phyloP scores from a whole-genome alignment of 2,797 vertebrate species.

The Hyperoplus immaculatus region DNA sequence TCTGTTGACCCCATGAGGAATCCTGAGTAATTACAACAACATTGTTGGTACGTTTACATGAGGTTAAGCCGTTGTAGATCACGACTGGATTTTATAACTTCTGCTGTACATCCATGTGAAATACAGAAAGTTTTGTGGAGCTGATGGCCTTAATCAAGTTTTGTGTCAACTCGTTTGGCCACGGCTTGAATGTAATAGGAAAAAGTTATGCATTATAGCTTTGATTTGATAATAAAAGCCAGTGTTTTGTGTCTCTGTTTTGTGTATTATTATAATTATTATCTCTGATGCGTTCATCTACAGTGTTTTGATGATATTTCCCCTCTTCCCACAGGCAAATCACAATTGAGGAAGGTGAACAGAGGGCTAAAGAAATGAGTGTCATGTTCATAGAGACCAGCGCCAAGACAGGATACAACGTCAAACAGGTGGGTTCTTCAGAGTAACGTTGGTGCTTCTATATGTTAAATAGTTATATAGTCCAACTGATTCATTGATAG shows the following conservation, averaged over 20 bases:
- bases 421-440: constrained; percentile 89
- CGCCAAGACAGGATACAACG: constrained; percentile 94
- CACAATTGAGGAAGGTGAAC: constrained; percentile 93
- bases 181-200: too few relatives aligned
- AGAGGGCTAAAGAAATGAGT: constrained; percentile 92
- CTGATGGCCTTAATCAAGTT: too few relatives aligned
- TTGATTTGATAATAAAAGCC: neutral
- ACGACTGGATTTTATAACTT: too few relatives aligned
- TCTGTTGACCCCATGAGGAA: too few relatives aligned
- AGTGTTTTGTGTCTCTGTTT: constrained; percentile 6
- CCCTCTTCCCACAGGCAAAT: constrained; percentile 87
- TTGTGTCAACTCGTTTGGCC: too few relatives aligned
- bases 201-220: too few relatives aligned
- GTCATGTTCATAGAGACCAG: constrained; percentile 98
- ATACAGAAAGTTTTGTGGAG: too few relatives aligned
- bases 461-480: neutral
- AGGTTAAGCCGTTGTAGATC: too few relatives aligned
- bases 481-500: neutral
- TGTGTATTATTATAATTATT: neutral
- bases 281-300: constrained; percentile 7
- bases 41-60: too few relatives aligned
- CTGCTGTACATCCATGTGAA: too few relatives aligned
- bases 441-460: too few relatives aligned
- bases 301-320: constrained; percentile 9
- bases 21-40: too few relatives aligned